Conservation (phyloP, 2,797 vertebrate species). For the Gadopsis bispinosus region DNA sequence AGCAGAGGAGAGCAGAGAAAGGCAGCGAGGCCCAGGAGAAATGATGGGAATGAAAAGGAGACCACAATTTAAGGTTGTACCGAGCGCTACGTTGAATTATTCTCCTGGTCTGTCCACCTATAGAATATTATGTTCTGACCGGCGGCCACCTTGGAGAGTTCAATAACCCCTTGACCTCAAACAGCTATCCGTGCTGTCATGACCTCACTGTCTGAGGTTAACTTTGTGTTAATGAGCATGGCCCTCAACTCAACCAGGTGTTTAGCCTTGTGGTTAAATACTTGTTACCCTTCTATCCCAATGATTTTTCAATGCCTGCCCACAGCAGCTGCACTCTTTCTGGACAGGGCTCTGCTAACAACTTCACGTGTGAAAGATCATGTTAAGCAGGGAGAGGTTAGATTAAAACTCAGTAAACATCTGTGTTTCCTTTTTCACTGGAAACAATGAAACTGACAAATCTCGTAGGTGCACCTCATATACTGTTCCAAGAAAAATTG, state of each 20-base stretch:
- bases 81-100: constrained; percentile 5
- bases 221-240: constrained; percentile 74
- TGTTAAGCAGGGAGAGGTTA: not conserved
- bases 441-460: constrained; percentile 16
- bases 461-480: not conserved
- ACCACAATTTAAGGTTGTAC: constrained; percentile 25
- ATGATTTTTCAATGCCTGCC: constrained; percentile 42
- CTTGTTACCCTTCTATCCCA: constrained; percentile 59
- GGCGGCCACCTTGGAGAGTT: constrained; percentile 53
- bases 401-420: constrained; percentile 5
- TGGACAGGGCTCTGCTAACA: constrained; percentile 25
- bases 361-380: constrained; percentile 11
- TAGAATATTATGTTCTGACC: constrained; percentile 36
- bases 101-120: constrained; percentile 17
- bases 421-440: constrained; percentile 1
- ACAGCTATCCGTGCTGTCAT: constrained; percentile 47
- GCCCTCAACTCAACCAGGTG: constrained; percentile 74
- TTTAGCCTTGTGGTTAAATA: constrained; percentile 72
- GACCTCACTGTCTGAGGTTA: constrained; percentile 73
- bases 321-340: constrained; percentile 43
- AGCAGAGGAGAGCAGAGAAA: constrained; percentile 27
- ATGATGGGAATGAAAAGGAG: not conserved
- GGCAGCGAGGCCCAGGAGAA: constrained; percentile 24
- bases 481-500: not conserved
- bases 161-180: constrained; percentile 57